Evolutionary conservation across 2,888 invertebrate genomes (phyloP).

Genomic region (Campoplex capitator): DNA sequence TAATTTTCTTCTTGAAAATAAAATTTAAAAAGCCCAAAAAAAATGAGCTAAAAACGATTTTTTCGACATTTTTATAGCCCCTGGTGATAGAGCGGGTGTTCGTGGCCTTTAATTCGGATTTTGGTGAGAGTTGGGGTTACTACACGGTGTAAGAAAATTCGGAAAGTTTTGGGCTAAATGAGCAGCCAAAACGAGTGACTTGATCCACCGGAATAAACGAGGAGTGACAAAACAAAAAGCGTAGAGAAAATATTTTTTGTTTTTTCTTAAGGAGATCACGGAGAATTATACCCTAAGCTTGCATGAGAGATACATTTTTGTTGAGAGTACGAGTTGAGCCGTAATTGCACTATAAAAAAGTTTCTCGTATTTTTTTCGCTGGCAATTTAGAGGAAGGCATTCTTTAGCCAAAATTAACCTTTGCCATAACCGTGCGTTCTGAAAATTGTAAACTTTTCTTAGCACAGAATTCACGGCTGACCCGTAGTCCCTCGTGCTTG

Average conservation of each 20-base stretch:
- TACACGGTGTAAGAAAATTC: neutral
- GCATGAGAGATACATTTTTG: slow-evolving; percentile 49
- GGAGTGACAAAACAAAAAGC: slow-evolving; percentile 6
- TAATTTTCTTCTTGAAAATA: neutral
- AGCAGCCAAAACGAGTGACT: slow-evolving; percentile 24
- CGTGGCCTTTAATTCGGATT: neutral
- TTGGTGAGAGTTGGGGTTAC: neutral
- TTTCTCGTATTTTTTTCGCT: slow-evolving; percentile 62
- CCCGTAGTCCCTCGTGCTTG: slow-evolving; percentile 25
- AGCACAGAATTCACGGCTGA: slow-evolving; percentile 48
- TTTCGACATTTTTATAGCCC: neutral
- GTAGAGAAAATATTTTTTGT: slow-evolving; percentile 27
- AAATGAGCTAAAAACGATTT: neutral
- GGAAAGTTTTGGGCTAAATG: slow-evolving; percentile 22
- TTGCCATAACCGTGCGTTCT: slow-evolving; percentile 73
- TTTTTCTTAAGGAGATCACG: slow-evolving; percentile 8
- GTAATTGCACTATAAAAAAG: slow-evolving; percentile 77
- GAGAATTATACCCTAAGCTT: slow-evolving; percentile 49
- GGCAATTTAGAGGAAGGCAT: slow-evolving; percentile 77
- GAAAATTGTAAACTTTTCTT: slow-evolving; percentile 75
- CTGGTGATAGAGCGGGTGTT: neutral
- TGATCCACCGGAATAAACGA: slow-evolving; percentile 7
- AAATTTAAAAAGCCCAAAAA: neutral
- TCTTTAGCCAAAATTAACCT: slow-evolving; percentile 79
- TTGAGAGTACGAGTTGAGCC: slow-evolving; percentile 52